Base-by-base conservation (phyloP, 2,888 invertebrate species). In the Temnothorax rugatulus region DNA sequence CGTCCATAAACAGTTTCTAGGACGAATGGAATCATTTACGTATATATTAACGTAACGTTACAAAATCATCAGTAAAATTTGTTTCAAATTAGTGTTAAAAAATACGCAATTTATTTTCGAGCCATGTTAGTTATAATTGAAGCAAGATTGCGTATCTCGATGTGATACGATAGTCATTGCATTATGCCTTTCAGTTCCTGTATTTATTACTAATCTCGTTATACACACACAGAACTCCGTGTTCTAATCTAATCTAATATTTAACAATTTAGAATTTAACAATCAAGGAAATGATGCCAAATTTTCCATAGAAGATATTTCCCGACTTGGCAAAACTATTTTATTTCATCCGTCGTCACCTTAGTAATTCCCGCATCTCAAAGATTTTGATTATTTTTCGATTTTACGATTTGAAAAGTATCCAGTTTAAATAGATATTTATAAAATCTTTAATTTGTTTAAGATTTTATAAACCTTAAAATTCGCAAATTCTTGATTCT, bases 181-280 rank as follows among this genome's bases (percentile, higher is more conserved):
- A 18, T 4, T 63, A 44, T 82, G 54, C 82, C 44, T 81, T 64
- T n/a, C 29, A 77, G 81, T 82, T 77, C 82, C 76, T 82, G 82
- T 82, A 82, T 82, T 82, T 82, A 81, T 74, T 79, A 81, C 38
- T 81, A 81, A 73, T 73, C 76, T 25, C 74, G 44, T 50, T 79
- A 54, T 54, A 73, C 18, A 57, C 18, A 44, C 38, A 18, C 34
- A 50, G 38, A 50, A 34, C 11, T 47, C 2, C 18, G 7, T 79
- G 25, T 76, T 18, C 11, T 52, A 71, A 57, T 21, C n/a, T 52
- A 41, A 77, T 77, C 4, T 73, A 79, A 74, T 52, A 74, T 47
- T 73, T 47, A 79, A 74, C 21, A 74, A 47, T 34, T 44, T 76
- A 15, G 21, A 47, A 63, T 75, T 75, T 75, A 15, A 50, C 11